Conservation (phyloP, 2,113 vertebrate genomes). For the Pedionomus torquatus region DNA sequence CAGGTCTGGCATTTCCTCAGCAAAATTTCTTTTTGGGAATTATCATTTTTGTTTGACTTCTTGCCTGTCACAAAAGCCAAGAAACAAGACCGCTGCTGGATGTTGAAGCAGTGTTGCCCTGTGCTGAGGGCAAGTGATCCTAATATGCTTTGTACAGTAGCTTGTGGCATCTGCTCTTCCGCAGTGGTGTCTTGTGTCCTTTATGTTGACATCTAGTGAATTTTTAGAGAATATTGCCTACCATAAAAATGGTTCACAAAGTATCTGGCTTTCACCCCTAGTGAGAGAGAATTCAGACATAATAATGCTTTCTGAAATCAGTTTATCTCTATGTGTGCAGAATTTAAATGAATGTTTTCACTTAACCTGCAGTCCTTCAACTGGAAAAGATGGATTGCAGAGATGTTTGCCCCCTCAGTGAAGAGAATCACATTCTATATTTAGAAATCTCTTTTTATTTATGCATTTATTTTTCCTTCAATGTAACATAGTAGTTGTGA, state of each 20-base stretch:
- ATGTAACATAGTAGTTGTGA: not conserved
- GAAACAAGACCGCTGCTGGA: not conserved
- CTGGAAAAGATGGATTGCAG: not conserved
- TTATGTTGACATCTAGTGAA: not conserved
- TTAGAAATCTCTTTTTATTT: conserved; percentile 13
- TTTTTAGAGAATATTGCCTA: conserved; percentile 14
- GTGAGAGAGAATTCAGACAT: not conserved
- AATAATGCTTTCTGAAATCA: conserved; percentile 24
- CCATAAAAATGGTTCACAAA: not conserved
- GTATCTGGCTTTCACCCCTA: not conserved
- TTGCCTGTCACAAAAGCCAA: not conserved
- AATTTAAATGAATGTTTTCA: conserved; percentile 33
- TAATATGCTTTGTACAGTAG: not conserved
- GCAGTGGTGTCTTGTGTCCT: not conserved
- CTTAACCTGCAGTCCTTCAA: not conserved
- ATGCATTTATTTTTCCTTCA: conserved; percentile 24
- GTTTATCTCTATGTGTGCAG: conserved; percentile 14
- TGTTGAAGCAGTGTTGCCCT: not conserved
- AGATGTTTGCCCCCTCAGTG: not conserved
- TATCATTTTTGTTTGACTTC: not conserved
- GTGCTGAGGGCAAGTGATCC: not conserved
- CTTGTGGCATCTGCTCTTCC: not conserved
- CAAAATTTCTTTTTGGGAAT: not conserved
- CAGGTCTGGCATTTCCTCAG: not conserved
- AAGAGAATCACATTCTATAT: conserved; percentile 26